Evolutionary conservation across 2,888 invertebrate genomes (phyloP).

Genomic region (Lysandra coridon): DNA sequence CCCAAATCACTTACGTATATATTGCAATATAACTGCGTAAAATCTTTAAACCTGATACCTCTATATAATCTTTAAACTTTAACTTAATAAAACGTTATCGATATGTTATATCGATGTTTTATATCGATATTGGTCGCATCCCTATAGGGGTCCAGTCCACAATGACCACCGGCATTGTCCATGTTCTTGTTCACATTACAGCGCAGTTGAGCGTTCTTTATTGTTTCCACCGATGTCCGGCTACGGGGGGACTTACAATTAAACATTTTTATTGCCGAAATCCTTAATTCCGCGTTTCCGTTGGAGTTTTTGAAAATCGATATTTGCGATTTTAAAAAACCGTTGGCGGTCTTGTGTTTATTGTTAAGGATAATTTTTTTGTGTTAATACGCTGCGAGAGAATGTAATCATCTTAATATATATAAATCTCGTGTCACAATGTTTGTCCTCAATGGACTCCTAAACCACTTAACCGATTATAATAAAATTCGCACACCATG

Average conservation of each 20-base stretch:
- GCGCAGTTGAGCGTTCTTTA: conserved; percentile 79
- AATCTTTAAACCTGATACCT: no score
- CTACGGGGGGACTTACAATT: conserved; percentile 73
- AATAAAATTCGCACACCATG: no score
- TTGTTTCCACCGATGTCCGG: conserved; percentile 77
- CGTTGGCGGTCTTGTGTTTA: not conserved
- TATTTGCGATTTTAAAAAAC: not conserved
- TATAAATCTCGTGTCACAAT: no score
- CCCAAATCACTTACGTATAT: not conserved
- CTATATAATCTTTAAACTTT: no score
- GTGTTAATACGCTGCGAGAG: no score
- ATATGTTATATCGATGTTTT: conserved; percentile 16
- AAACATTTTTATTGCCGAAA: conserved; percentile 66
- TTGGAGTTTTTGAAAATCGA: conserved; percentile 3
- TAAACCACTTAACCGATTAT: no score
- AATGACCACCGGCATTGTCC: conserved; percentile 73
- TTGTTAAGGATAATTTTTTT: no score
- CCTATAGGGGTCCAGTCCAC: conserved; percentile 54
- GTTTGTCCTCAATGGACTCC: no score
- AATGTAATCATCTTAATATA: no score
- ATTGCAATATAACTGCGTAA: no score
- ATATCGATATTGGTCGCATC: conserved; percentile 50
- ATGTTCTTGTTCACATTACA: conserved; percentile 79
- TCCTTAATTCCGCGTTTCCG: conserved; percentile 40
- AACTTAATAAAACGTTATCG: not conserved